Base-by-base conservation (phyloP, 2,113 vertebrate species). In the Sebastes schlegelii region DNA sequence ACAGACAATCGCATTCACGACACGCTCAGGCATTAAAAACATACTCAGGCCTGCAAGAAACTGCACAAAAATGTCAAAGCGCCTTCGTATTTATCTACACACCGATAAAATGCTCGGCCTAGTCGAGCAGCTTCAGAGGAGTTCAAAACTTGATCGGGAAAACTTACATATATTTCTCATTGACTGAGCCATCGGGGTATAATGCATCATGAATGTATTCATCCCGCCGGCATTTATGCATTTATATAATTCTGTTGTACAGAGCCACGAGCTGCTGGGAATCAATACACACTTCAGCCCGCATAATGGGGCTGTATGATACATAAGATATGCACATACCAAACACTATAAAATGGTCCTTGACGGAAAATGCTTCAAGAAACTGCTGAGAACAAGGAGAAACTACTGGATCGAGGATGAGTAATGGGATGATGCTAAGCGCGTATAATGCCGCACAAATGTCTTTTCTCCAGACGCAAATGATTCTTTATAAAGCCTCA, bases 251-350 rank as follows among this genome's bases (percentile, higher is more conserved):
- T 88, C 72, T 88, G 88, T 80, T 84, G 83, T 82, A 84, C 83
- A 87, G 66, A 71, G 69, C 79, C 85, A 88, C 23, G 12, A 85
- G 90, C 76, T 71, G 68, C 85, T 54, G 71, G 70, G 84, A 90
- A 85, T 93, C 91, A 83, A 89, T 82, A 80, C 19, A 75, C 77
- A 69, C 74, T 87, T 90, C 84, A 77, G 77, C 63, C 68, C 78
- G 91, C 80, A 86, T 90, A 91, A 92, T 90, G 81, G 75, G 71
- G 57, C 85, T 60, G 72, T 11, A 73, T 46, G 76, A 81, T 1
- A 63, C 40, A 65, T 88, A 84, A 91, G 66, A 89, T 86, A 90
- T 90, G 91, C 90, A 93, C 86, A 90, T 83, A 89, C 61, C 82
- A 89, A 91, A 86, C 80, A 90, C 65, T 52, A 75, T 17, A 76